Conservation (phyloP, 1,140 invertebrate species). For the Plectus sambesii region DNA sequence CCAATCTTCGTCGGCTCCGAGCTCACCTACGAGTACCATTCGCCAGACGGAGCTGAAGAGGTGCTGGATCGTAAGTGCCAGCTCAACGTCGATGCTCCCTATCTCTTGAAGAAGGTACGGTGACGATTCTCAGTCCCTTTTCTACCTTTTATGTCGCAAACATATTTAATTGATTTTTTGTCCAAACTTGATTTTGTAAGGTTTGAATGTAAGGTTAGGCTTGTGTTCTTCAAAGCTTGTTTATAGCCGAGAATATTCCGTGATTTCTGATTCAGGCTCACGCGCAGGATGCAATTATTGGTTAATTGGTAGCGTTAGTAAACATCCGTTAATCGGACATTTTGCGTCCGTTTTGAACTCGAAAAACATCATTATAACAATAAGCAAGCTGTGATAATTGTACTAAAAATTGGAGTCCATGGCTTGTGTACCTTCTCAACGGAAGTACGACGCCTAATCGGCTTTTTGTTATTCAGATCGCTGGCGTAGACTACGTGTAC, state of each 20-base stretch:
- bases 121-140: slow-evolving; percentile 4
- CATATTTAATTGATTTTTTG: slow-evolving; percentile 6
- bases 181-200: slow-evolving; percentile 3
- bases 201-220: not conserved
- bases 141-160: not conserved
- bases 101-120: slow-evolving; percentile 78
- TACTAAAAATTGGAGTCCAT: no score
- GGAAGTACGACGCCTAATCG: no score
- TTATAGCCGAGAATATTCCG: no score
- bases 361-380: no score
- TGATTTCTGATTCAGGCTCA: no score
- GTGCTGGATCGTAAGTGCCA: slow-evolving; percentile 78
- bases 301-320: no score
- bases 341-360: no score
- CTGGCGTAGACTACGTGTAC: slow-evolving; percentile 79
- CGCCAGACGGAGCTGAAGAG: slow-evolving; percentile 64
- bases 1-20: slow-evolving; percentile 84
- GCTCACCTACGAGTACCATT: slow-evolving; percentile 63
- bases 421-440: no score
- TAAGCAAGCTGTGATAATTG: no score
- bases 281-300: no score
- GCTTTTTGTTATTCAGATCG: slow-evolving; percentile 63
- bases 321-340: no score
- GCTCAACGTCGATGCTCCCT: slow-evolving; percentile 84
- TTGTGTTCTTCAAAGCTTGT: not conserved